These are phyloP conservation scores for Pangasius djambal DNA, from an alignment of 2,797 vertebrate species.

Conservation along the genomic window DNA sequence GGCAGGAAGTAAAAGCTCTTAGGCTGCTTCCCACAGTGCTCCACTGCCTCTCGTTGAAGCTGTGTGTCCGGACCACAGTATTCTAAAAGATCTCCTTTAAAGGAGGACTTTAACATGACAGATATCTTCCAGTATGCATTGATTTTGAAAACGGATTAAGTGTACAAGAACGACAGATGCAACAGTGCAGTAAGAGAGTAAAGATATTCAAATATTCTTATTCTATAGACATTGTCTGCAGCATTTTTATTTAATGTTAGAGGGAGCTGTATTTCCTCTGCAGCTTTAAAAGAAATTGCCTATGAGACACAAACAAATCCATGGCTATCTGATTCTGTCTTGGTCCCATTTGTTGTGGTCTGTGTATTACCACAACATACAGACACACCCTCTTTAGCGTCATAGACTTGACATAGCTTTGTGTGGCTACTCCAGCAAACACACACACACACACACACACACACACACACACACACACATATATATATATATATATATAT, in stretches of 20 bases:
- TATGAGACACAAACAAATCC: not conserved
- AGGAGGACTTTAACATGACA: not conserved
- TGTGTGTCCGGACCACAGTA: not conserved
- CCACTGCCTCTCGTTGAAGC: not conserved
- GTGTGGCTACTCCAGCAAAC: not conserved
- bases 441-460: not conserved
- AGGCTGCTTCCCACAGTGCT: not conserved
- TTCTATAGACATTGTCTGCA: not conserved
- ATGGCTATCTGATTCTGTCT: not conserved
- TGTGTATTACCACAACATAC: not conserved
- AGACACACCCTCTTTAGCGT: not conserved
- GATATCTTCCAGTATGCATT: not conserved
- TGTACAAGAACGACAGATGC: too few species aligned
- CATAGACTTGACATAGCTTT: not conserved
- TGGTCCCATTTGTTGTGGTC: slow-evolving; percentile 15
- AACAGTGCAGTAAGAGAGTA: not conserved
- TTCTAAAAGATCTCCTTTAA: not conserved
- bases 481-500: not conserved
- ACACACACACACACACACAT: too few species aligned
- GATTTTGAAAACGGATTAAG: not conserved
- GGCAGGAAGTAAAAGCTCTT: not conserved
- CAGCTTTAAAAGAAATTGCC: not conserved
- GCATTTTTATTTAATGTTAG: not conserved
- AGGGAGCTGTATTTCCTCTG: not conserved
- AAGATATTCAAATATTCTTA: not conserved